Evolutionary conservation across 2,888 invertebrate species (phyloP), one percentile per base, ranked within the genome.

Genomic region (Drosophila paracracens): DNA sequence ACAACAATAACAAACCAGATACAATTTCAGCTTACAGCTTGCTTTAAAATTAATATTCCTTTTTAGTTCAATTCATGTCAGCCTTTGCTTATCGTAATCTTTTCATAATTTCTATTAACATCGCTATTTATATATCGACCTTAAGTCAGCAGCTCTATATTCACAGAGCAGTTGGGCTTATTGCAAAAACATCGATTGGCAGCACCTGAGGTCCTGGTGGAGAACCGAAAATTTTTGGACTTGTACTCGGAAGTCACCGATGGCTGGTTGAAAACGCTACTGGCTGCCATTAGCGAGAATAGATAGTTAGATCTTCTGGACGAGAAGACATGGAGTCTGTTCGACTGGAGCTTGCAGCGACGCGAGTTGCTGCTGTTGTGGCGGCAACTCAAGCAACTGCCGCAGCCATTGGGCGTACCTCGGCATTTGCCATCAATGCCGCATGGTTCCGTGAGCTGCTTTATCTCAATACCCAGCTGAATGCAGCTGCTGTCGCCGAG

Each of bases 401-500:
- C 91, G 7, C 97, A 92, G 99, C 99, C 0, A 96, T 99, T 1
- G 98, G 99, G 98, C 98, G 98, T 60, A 98, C 98, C 27, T 98
- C 98, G 0, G 93, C 98, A 80, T 99, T 99, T 94, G 98, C 98
- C 5, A 98, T 99, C 63, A 96, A 96, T 70, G 94, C 96, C 1
- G 95, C 95, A 77, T 99, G 97, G 94, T 99, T 99, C 94, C 98
- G 98, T 98, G 97, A 97, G 92, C 94, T 99, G 50, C 98, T 98
- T 10, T 98, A 98, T 0, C 98, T 98, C 90, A 98, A 98, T 91
- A 95, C 96, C 67, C 97, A 97, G 0, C 93, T 98, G 1, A 97
- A 98, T 89, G 98, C 99, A 79, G 99, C 99, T 98, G 98, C 98
- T 38, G 99, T 98, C 1, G 98, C 99, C 92, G 98, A 99, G 92